Base-by-base conservation (phyloP, 2,888 invertebrate genomes). In the Sphecodes monilicornis region DNA sequence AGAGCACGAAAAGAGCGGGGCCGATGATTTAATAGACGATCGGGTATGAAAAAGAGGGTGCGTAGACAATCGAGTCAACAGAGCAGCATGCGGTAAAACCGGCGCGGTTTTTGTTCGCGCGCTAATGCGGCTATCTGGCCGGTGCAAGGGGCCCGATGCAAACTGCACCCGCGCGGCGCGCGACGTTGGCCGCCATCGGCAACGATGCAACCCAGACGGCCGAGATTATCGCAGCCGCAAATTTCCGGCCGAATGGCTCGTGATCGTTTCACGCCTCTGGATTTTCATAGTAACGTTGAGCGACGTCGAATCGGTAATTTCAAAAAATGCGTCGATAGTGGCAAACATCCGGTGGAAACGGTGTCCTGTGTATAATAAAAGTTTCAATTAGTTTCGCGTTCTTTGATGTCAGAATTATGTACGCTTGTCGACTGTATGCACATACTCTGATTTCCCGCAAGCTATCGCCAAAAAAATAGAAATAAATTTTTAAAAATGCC, bases 231-330 rank as follows among this genome's bases (percentile, higher is more conserved):
- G 41, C 74, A 26, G 66, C 43, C 32, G 36, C 46, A 46, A 36
- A 64, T 46, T 76, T 76, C 66, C 66, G 66, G 36, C 18, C 32
- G 66, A 76, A 76, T 16, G 46, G n/a, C 16, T 76, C 36, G 26
- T 46, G 32, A 46, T 16, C 32, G 46, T 66, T 66, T 66, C 64
- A 36, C 64, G 64, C 64, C 36, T 66, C 36, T 66, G 22, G 64
- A 36, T 36, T 66, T 36, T 66, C 64, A 36, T 66, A 36, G 18
- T 8, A 60, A 10, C 64, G 32, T 32, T 0, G 64, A 18, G 32
- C 32, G 18, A 18, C 32, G 18, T 64, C 64, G 32, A 22, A 32
- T 32, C 36, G 32, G 64, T 66, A 36, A 66, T 66, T 22, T 10
- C 36, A 36, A 22, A 36, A 66, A 36, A 36, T 22, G 18, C 32